Evolutionary conservation across 2,797 vertebrate species (phyloP), one percentile per base, ranked within the genome.

Genomic region (Yasuhikotakia modesta): DNA sequence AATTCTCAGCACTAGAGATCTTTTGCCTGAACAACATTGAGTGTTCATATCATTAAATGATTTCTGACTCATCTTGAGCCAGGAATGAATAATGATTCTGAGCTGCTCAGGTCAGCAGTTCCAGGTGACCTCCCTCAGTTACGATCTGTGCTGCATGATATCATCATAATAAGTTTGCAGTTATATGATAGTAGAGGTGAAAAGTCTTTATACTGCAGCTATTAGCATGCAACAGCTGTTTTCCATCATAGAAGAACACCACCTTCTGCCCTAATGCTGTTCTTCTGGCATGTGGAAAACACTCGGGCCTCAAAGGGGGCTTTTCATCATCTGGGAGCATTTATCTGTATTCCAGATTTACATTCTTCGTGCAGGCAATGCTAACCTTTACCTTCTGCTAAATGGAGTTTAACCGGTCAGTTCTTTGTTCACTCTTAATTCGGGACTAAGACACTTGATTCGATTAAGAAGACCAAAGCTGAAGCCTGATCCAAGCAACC

Each of bases 311-410:
- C 67, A 63, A 60, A 24, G 65, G 78, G 58, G 67, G 64, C n/a
- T 52, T 53, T 70, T 63, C 60, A 39, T 69, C 88, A 87, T 87
- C 80, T 87, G 86, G 89, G 70, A 90, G 82, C 45, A 10, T 87
- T 91, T 89, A 89, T 82, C 82, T 68, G 82, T 79, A 82, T 84
- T 83, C 81, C 82, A 81, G 73, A 75, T 79, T 83, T 82, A 66
- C 73, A 55, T 73, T 76, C 68, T 82, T 61, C 57, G 14, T 76
- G 71, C 75, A 63, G 46, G 55, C 81, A 81, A 70, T 78, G 78
- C 81, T 81, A 83, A 61, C 84, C 72, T 74, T 85, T 45, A 80
- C 87, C 76, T 79, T 55, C n/a, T 67, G 22, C 78, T 79, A 50
- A 60, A 74, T 14, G 2, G 30, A 27, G 50, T 43, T 10, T 39